Conservation (phyloP, 2,888 invertebrate species). For the Ariolimax columbianus region DNA sequence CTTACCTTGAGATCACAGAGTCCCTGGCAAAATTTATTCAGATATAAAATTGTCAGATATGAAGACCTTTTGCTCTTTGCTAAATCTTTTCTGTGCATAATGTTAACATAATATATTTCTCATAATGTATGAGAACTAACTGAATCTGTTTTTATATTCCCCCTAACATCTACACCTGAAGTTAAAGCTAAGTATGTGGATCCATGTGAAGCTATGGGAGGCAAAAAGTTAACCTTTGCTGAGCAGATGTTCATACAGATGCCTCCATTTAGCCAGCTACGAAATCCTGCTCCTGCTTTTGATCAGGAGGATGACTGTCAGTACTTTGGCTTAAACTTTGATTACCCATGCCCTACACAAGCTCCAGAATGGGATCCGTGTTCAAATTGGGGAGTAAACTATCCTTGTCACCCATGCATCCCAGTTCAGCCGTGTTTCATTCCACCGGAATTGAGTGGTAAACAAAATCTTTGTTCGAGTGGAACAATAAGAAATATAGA, state of each 20-base stretch:
- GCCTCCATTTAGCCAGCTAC: not conserved
- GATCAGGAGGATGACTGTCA: not conserved
- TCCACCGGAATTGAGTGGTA: not conserved
- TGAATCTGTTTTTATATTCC: too few species aligned
- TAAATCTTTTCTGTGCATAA: too few species aligned
- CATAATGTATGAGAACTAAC: too few species aligned
- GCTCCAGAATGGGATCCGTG: slow-evolving; percentile 10
- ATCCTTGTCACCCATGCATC: not conserved
- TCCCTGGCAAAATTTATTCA: too few species aligned
- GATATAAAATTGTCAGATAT: too few species aligned
- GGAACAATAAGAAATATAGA: slow-evolving; percentile 7
- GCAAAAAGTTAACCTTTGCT: not conserved
- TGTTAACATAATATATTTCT: too few species aligned
- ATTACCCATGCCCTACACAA: not conserved
- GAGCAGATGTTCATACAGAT: slow-evolving; percentile 27
- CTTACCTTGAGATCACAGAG: too few species aligned
- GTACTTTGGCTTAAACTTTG: not conserved
- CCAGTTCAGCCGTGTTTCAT: slow-evolving; percentile 4
- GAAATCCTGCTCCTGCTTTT: not conserved
- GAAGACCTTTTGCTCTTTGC: too few species aligned
- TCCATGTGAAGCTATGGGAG: too few species aligned
- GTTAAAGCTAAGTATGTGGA: too few species aligned
- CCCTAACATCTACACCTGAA: too few species aligned
- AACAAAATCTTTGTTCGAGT: not conserved
- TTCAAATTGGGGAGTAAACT: not conserved